Percentiles rank a stretch among this genome's conserved stretches.
Conservation (phyloP, 2,797 vertebrate genomes). For the Chiroxiphia lanceolata region DNA sequence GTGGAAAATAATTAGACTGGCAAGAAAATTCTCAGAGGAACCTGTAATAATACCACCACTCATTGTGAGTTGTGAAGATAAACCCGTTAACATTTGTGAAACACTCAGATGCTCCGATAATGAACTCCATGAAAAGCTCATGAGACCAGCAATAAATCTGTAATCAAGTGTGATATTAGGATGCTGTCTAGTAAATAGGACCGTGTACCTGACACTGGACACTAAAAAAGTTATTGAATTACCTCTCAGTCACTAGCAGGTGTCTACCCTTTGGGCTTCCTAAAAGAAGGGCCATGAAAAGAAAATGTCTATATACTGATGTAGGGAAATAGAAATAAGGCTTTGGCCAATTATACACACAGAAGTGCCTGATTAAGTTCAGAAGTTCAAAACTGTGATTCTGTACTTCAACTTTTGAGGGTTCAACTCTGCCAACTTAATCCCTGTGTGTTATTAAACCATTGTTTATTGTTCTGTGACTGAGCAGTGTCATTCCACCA, state of each 20-base stretch:
- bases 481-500: background rate
- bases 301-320: fast-evolving
- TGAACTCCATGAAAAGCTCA: background rate
- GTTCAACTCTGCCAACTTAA: background rate
- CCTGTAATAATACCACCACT: background rate
- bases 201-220: background rate
- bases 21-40: background rate
- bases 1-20: background rate
- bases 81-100: background rate
- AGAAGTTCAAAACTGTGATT: background rate
- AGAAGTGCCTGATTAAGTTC: background rate
- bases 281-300: background rate
- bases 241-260: background rate
- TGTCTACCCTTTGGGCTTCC: background rate
- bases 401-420: background rate
- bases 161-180: background rate
- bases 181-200: background rate
- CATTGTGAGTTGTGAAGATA: background rate
- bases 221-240: background rate
- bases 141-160: background rate
- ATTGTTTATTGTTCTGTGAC: background rate
- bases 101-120: background rate
- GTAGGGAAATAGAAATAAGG: background rate
- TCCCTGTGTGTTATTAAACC: background rate
- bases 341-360: background rate